A percentile compares a stretch with the other conserved stretches of the same genome.
phyloP scores from a whole-genome alignment of 2,113 vertebrate species.

The Mystacornis crossleyi region DNA sequence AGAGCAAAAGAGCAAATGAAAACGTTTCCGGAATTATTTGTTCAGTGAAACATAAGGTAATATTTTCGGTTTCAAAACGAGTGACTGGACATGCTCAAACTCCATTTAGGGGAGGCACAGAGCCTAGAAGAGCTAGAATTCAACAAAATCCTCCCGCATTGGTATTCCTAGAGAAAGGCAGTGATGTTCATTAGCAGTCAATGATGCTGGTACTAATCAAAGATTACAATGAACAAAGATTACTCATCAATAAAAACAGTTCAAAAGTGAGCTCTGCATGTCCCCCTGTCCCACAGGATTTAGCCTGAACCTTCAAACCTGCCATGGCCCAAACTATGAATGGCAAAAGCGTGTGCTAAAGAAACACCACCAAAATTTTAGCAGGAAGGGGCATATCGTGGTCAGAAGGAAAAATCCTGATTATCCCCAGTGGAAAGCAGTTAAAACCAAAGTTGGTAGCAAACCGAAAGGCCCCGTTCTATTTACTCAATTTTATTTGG shows the following conservation, averaged over 20 bases:
- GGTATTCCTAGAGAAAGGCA: neutral
- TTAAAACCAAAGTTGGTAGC: neutral
- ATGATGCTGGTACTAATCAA: neutral
- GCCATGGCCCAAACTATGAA: neutral
- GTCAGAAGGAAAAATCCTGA: neutral
- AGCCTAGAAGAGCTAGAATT: neutral
- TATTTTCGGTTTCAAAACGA: neutral
- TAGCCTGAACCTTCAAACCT: neutral
- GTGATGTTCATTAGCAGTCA: neutral
- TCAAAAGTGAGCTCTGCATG: neutral
- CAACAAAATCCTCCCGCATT: neutral
- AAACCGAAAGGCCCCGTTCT: neutral
- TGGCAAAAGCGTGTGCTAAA: rapidly evolving
- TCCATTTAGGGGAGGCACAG: neutral
- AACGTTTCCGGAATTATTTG: neutral
- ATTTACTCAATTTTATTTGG: neutral
- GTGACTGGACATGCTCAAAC: neutral
- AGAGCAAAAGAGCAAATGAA: neutral
- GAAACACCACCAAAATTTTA: neutral
- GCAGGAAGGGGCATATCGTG: neutral
- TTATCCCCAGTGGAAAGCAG: neutral
- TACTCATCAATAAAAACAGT: neutral
- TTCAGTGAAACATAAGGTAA: neutral
- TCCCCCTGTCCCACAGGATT: neutral
- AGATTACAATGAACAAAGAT: neutral